Evolutionary conservation across 2,797 vertebrate genomes (phyloP), one percentile per base, ranked within the genome.

Genomic region (Myripristis jacobus): DNA sequence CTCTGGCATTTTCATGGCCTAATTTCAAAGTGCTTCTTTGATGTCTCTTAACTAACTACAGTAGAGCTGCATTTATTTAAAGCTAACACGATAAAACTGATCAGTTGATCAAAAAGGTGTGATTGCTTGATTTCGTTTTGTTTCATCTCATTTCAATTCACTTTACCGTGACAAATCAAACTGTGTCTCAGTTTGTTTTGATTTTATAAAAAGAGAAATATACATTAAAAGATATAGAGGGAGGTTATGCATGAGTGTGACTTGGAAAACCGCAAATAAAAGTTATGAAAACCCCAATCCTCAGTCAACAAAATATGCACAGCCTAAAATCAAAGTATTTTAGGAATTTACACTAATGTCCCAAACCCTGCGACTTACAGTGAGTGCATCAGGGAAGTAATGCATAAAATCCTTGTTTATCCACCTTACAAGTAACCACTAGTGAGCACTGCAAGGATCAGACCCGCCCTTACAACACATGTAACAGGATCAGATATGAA

Each of bases 1-100:
- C 75, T 59, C 70, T 80, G 83, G 75, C 86, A 84, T 89, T 86
- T 85, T 73, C 81, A 70, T 82, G 86, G 83, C 89, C 85, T 85
- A 70, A 25, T 89, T 91, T 89, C 86, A 87, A 88, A 84, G 77
- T 13, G 8, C 29, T 64, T 11, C 85, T 91, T 91, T 91, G 87
- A 91, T 85, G 90, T 87, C 76, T 73, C 72, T 72, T 86, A 83
- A 89, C 81, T 66, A 84, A 81, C 71, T 62, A 51, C 58, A 73
- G 31, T 34, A 27, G 7, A 66, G 77, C 46, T 70, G 59, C 78
- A 71, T 88, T 89, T 82, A 85, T 88, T 79, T 84, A 68, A 84
- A 85, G 50, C 86, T 64, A 47, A 47, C 44, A 59, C 15, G 67
- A 82, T 77, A 75, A 82, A 82, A 68, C 55, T 18, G 75, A 87